Evolutionary conservation across 2,113 vertebrate genomes (phyloP), one percentile per base, ranked within the genome.

Genomic region (Sebastes schlegelii): DNA sequence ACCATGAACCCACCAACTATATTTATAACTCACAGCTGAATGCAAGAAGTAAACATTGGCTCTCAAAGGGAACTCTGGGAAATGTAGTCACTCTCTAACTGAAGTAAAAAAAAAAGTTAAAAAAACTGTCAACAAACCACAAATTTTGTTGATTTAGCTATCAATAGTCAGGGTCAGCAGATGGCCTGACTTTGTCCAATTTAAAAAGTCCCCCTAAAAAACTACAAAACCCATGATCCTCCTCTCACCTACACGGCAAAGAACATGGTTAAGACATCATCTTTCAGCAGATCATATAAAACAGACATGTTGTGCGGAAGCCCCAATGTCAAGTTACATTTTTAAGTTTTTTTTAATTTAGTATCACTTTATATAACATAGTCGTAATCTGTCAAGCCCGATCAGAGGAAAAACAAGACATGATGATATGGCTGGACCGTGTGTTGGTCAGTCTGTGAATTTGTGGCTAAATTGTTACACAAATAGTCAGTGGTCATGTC

Each of bases 11-110:
- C 48, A 64, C 34, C 71, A 7, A 54, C 8, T 70, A n/a, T 67
- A 8, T 84, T 58, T 81, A 67, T 6, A 73, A 73, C 58, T 34
- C 43, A 70, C 71, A 72, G 61, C 77, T 74, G 43, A 84, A 72
- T 10, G 10, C 42, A 78, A 63, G 52, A 62, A 72, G 62, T 76
- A 42, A 84, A 82, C 49, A 76, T 11, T 7, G 1, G 13, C 60
- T 67, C 45, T 63, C 23, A 42, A 6, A 51, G 6, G 60, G 19
- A 2, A 70, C 16, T 69, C 17, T 58, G 46, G 45, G 11, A n/a
- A 64, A 75, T 6, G 0, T 43, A 43, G 61, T 72, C 6, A 6
- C 48, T 40, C 7, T 51, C 23, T 16, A 5, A n/a, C n/a, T 61
- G 51, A 10, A 62, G 7, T n/a, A 34, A 45, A 46, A 46, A 9